Evolutionary conservation across 2,113 vertebrate species (phyloP).

Genomic region (Bos taurus): DNA sequence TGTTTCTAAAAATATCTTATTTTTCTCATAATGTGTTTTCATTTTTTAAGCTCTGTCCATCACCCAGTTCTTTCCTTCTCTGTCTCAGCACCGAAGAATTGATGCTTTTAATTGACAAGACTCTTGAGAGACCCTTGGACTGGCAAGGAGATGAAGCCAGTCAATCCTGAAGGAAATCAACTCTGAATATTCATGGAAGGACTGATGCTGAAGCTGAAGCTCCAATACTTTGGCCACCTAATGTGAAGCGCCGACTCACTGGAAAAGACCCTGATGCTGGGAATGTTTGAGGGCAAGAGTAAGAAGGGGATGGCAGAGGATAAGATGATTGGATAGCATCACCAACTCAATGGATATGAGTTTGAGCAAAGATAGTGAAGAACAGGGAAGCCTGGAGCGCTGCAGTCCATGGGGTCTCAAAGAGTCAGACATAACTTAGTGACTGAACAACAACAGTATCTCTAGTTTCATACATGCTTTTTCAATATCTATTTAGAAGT

Average conservation of each 20-base stretch:
- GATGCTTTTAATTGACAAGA: neutral
- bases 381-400: neutral
- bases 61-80: neutral
- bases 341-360: neutral
- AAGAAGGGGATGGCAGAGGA: neutral
- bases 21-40: neutral
- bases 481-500: neutral
- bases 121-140: neutral
- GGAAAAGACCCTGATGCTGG: neutral
- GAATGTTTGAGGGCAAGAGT: neutral
- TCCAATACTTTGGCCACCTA: neutral
- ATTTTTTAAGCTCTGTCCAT: neutral
- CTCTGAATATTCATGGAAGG: neutral
- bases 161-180: neutral
- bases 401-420: neutral
- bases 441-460: neutral
- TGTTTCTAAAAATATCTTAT: neutral
- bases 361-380: neutral
- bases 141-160: neutral
- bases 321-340: neutral
- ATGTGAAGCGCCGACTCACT: fast-evolving
- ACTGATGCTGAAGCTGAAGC: neutral
- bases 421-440: neutral
- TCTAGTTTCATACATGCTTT: neutral
- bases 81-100: neutral